A percentile compares a stretch with the other conserved stretches of the same genome.
phyloP scores from a whole-genome alignment of 1,140 invertebrate species.

The Holotrichia oblita region DNA sequence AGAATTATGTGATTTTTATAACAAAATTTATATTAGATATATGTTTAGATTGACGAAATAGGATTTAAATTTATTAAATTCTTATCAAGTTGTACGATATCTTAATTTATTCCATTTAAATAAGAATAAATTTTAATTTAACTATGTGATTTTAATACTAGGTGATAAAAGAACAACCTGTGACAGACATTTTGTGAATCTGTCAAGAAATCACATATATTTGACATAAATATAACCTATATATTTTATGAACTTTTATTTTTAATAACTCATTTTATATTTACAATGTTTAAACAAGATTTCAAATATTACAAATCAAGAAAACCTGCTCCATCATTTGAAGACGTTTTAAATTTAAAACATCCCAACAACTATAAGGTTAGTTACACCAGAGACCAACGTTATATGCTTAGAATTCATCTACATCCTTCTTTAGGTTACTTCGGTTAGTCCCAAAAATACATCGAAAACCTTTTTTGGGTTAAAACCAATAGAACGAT shows the following conservation, averaged over 20 bases:
- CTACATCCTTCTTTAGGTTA: slow-evolving; percentile 47
- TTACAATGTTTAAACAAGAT: slow-evolving; percentile 43
- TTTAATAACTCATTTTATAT: background rate
- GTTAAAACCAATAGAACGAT: slow-evolving; percentile 64
- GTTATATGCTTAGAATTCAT: background rate
- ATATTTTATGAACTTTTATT: background rate
- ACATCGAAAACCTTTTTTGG: slow-evolving; percentile 57
- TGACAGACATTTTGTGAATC: no score
- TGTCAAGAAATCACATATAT: no score
- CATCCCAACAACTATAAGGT: slow-evolving; percentile 41
- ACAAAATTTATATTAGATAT: no score
- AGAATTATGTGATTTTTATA: background rate
- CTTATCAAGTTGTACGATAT: no score
- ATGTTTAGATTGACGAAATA: no score
- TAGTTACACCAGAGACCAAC: slow-evolving; percentile 20
- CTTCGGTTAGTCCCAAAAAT: slow-evolving; percentile 39
- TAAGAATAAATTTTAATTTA: no score
- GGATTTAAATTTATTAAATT: no score
- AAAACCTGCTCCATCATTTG: slow-evolving; percentile 62
- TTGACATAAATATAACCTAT: background rate
- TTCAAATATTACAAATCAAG: slow-evolving; percentile 72
- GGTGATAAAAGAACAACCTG: no score
- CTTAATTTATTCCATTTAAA: no score
- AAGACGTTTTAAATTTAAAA: slow-evolving; percentile 64
- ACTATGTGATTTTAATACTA: no score